Conservation (phyloP, 2,113 vertebrate species). For the Corythornis vintsioides region DNA sequence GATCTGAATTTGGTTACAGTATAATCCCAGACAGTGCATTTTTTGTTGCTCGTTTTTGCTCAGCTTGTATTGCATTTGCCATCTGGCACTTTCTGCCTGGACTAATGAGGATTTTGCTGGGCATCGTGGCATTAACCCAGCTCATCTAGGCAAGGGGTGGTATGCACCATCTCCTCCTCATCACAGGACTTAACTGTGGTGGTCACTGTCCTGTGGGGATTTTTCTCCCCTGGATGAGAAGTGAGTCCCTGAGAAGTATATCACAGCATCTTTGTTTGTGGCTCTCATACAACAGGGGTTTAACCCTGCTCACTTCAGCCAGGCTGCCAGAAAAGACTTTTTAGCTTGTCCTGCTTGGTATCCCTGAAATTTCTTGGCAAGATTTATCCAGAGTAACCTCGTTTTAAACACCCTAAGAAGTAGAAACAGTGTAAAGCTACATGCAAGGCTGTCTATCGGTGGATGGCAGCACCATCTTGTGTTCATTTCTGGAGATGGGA, state of each 20-base stretch:
- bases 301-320: background rate
- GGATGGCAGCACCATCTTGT: constrained; percentile 57
- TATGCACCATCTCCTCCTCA: background rate
- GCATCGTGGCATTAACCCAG: background rate
- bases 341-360: background rate
- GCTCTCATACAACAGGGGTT: background rate
- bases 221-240: background rate
- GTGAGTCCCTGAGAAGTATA: background rate
- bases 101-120: background rate
- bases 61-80: constrained; percentile 6
- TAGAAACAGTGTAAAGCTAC: background rate
- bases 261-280: background rate
- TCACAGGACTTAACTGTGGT: background rate
- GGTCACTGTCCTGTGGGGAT: background rate
- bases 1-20: constrained; percentile 50
- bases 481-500: background rate
- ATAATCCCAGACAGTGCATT: background rate
- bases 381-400: background rate
- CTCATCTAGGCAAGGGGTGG: background rate
- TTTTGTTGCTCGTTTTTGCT: background rate
- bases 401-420: background rate
- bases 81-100: constrained; percentile 26
- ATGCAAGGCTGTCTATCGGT: background rate
- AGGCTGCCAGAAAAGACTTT: background rate
- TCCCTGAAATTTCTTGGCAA: background rate